Base-by-base conservation (phyloP, 1,140 invertebrate species). In the Polypedilum vanderplanki region DNA sequence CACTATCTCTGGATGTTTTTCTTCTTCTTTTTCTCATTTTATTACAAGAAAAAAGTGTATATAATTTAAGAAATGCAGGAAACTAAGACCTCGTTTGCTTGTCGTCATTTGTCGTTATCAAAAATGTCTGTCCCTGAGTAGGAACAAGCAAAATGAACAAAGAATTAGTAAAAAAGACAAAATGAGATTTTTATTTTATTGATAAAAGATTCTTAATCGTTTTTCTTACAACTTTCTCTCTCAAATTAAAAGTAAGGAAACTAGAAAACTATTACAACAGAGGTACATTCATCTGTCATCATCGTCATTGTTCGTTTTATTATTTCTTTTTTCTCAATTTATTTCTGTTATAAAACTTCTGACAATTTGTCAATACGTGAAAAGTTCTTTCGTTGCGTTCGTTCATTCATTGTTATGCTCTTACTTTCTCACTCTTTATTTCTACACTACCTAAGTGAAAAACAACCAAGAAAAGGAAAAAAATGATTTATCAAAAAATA, bases 401-500 rank as follows among this genome's bases (percentile, higher is more conserved):
- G 1, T 33, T 1, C 24, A 33, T 12, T 57, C 46, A 57, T 57
- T 57, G 46, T 57, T 57, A 57, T 57, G 46, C n/a, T 57, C 46
- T 57, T 57, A 57, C 46, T 57, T 57, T 12, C 46, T 57, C n/a
- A n/a, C n/a, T n/a, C n/a, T n/a, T n/a, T 57, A 57, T n/a, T n/a
- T 12, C 12, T 12, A n/a, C 9, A 15, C 41, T 3, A n/a, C 10
- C 15, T 57, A 15, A n/a, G 46, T 4, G 46, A 57, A 33, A n/a
- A 57, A n/a, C 41, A 57, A 57, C 12, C 3, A 12, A 57, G 46
- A n/a, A 12, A 15, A 57, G 46, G 12, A 70, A 20, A 70, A 22
- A 70, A 70, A 70, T 70, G 65, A 70, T 70, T 70, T 70, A 70
- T 70, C 20, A 20, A 18, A 20, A 70, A 70, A 70, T 70, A 70